Evolutionary conservation across 2,113 vertebrate genomes (phyloP).

Genomic region (Dicrurus megarhynchus): DNA sequence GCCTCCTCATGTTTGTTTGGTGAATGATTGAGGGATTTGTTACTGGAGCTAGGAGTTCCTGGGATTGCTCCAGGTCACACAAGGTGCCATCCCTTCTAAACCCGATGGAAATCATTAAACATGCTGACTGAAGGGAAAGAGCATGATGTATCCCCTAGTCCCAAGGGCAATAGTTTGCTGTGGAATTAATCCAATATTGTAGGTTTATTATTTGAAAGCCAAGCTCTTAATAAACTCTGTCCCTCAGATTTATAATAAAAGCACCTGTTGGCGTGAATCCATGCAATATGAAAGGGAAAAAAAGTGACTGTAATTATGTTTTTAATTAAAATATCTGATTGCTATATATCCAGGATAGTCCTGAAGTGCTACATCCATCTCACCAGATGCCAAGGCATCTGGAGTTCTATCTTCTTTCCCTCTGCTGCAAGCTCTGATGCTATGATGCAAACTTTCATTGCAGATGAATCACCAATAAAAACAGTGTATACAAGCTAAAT

Average conservation of each 20-base stretch:
- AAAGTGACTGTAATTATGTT: not conserved
- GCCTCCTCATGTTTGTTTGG: not conserved
- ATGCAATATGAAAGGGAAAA: not conserved
- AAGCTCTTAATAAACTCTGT: not conserved
- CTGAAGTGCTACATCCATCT: not conserved
- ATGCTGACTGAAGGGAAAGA: not conserved
- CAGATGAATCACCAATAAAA: not conserved
- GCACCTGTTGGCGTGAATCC: not conserved
- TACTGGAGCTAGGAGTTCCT: not conserved
- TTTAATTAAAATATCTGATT: not conserved
- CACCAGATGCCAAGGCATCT: not conserved
- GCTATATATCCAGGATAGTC: not conserved
- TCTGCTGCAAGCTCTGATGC: not conserved
- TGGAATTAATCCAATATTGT: not conserved
- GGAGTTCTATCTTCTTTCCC: not conserved
- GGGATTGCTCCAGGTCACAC: not conserved
- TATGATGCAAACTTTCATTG: not conserved
- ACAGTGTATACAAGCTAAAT: not conserved
- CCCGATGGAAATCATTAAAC: fast-evolving
- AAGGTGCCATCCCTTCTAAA: not conserved
- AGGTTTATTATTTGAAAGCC: not conserved
- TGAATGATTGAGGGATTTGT: not conserved
- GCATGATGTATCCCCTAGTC: not conserved
- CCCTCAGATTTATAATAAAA: not conserved
- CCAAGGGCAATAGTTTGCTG: not conserved